Evolutionary conservation across 2,113 vertebrate species (phyloP).

Genomic region (Elachura formosa): DNA sequence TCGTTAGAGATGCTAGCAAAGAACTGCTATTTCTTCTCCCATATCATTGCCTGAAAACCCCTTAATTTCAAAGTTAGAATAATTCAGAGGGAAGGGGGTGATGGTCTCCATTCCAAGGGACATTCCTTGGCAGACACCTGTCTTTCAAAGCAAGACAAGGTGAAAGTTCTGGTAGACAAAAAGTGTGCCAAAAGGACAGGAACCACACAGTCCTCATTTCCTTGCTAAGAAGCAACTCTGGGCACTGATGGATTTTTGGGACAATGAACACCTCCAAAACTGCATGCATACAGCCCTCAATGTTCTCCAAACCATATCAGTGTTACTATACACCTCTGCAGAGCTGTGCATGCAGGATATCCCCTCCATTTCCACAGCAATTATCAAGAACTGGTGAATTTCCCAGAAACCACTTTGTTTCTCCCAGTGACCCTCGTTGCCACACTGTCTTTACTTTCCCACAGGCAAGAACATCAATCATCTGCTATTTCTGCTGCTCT

Average conservation of each 20-base stretch:
- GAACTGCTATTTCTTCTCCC: not conserved
- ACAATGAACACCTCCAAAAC: not conserved
- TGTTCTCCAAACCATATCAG: not conserved
- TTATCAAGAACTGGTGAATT: conserved; percentile 60
- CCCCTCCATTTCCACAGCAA: not conserved
- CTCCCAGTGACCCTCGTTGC: conserved; percentile 89
- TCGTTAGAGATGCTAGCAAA: not conserved
- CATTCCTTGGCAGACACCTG: not conserved
- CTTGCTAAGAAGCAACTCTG: not conserved
- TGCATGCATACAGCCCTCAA: not conserved
- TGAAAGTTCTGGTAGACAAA: not conserved
- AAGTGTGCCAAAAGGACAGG: not conserved
- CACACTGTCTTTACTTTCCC: conserved; percentile 85
- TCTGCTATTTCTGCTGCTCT: not conserved
- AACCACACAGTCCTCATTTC: not conserved
- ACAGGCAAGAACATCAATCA: not conserved
- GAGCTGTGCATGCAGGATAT: not conserved
- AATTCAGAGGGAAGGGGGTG: not conserved
- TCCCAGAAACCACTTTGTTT: conserved; percentile 89
- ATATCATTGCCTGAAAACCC: not conserved
- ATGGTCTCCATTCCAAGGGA: not conserved
- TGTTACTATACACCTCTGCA: not conserved
- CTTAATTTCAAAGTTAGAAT: not conserved
- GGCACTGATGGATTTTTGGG: not conserved
- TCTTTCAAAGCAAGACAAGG: not conserved